Evolutionary conservation across 1,140 invertebrate species (phyloP), one percentile per base, ranked within the genome.

Genomic region (Meteorus sp.): DNA sequence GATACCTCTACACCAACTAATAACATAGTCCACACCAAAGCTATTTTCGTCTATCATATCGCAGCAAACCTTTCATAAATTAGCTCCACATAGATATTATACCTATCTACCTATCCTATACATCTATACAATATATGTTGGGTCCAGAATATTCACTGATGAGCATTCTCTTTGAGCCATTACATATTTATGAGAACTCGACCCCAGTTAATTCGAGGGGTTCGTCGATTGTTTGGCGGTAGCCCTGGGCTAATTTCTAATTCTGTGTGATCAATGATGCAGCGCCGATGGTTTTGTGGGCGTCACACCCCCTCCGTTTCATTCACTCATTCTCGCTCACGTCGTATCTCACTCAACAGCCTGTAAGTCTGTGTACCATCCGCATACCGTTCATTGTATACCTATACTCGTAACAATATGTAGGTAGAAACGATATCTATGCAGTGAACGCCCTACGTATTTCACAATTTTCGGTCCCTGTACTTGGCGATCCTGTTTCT

Each of bases 201-300:
- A 11, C 31, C 15, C 27, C 33, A 23, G 56, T 58, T 51, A 58
- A 51, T 47, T 43, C 17, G 33, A 31, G 25, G 44, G 44, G 13
- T 35, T n/a, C 31, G 47, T 41, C 56, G 56, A 58, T 57, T 57
- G 55, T 57, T 50, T 58, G 56, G 23, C 35, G 37, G 25, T 43
- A 33, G 17, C 8, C 13, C 11, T 19, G 4, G 9, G 37, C 39
- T 59, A 52, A 59, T 59, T 52, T 43, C 37, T 52, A 50, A 59
- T 59, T 59, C 56, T 41, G 35, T 59, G 37, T 59, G 56, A 59
- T 59, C 56, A 59, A 59, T 59, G 56, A 59, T 59, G 56, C 56
- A 59, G 50, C 48, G 22, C 11, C 33, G 22, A 56, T 57, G 55
- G 44, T 35, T 22, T 48, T 29, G 41, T 31, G 54, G 23, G 11